Base-by-base conservation (phyloP, 2,888 invertebrate genomes). In the Pandemis corylana region DNA sequence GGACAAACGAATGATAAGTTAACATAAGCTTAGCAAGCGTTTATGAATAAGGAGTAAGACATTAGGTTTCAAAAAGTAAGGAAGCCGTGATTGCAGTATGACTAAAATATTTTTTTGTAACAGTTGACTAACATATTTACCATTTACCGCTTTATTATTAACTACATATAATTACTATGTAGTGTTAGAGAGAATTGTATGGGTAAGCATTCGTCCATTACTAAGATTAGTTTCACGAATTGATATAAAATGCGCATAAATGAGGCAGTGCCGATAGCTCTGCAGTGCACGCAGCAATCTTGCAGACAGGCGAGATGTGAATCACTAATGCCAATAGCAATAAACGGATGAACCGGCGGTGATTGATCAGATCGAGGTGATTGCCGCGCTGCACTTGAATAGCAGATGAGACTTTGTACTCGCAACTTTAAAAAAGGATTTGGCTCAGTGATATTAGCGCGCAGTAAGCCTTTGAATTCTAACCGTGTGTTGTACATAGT, bases 171-270 rank as follows among this genome's bases (percentile, higher is more conserved):
- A 46, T 28, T 59, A 68, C 12, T n/a, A 46, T 3, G n/a, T 53
- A 42, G 28, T n/a, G 12, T 15, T 49, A 36, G 44, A 41, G 42
- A 20, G 13, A 36, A 62, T 44, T 53, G 28, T 62, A 28, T 63
- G 20, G 42, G 63, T 10, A 53, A 42, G n/a, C 59, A 59, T 68
- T 49, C n/a, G 66, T 74, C 61, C 69, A 81, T 83, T 83, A 79
- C 74, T 76, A 64, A 62, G 80, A 84, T 84, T 83, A 81, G 80
- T 62, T 75, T 63, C 59, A 76, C 71, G 78, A 65, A 81, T 81
- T 79, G 79, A 81, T 82, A 80, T 78, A 80, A 80, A 82, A 82
- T 82, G 82, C 82, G 81, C 81, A 81, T 81, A 77, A 74, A 70
- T 36, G 61, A 61, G 49, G 41, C 13, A 10, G 69, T 51, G 69